Percentiles rank a stretch among this genome's conserved stretches.
phyloP scores from a whole-genome alignment of 2,797 vertebrate genomes.

The Somateria mollissima region DNA sequence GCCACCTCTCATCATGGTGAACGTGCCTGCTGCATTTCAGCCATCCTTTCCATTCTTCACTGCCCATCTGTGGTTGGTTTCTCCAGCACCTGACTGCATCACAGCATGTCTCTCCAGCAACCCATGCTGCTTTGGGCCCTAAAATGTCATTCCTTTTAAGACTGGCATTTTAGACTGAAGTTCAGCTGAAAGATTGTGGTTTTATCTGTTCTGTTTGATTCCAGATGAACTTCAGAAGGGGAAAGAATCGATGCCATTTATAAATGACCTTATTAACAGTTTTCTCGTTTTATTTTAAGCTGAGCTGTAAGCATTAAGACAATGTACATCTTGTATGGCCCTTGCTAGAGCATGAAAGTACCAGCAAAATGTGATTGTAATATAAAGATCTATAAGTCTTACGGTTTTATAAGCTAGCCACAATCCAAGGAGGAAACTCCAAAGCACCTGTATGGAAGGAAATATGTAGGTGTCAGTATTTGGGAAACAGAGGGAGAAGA shows the following conservation, averaged over 20 bases:
- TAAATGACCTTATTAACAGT: not conserved
- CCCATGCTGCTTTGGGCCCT: not conserved
- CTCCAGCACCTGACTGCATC: accelerated
- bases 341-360: not conserved
- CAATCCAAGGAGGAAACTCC: not conserved
- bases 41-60: not conserved
- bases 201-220: not conserved
- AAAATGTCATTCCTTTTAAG: not conserved
- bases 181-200: not conserved
- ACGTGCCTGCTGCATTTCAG: not conserved
- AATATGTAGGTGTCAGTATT: not conserved
- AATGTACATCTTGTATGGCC: not conserved
- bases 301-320: not conserved
- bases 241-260: not conserved
- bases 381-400: not conserved
- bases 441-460: not conserved
- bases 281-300: not conserved
- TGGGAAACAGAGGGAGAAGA: not conserved
- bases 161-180: not conserved
- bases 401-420: not conserved
- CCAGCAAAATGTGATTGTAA: not conserved
- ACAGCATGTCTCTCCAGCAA: not conserved
- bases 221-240: not conserved
- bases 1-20: not conserved
- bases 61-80: not conserved